Conservation (phyloP, 2,888 invertebrate species). For the Erebia epiphron region DNA sequence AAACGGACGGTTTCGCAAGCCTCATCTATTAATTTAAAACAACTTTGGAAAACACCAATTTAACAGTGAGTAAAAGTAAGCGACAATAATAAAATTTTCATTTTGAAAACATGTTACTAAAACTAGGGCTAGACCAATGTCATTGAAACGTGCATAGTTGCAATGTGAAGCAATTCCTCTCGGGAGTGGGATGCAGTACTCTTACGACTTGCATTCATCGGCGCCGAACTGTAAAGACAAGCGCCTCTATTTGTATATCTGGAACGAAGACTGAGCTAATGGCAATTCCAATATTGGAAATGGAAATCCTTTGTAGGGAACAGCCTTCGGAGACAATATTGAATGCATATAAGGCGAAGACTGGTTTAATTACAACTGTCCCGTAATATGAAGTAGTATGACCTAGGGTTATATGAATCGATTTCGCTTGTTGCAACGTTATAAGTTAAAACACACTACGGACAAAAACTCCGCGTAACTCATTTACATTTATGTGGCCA, state of each 20-base stretch:
- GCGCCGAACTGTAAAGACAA: conserved; percentile 40
- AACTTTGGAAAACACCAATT: too few species aligned
- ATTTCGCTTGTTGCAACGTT: too few species aligned
- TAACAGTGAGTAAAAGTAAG: too few species aligned
- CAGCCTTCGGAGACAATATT: conserved; percentile 13
- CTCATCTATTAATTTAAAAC: too few species aligned
- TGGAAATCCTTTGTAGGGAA: conserved; percentile 24
- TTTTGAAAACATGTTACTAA: neutral
- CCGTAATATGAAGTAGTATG: neutral
- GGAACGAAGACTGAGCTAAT: conserved; percentile 31
- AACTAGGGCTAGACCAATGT: neutral
- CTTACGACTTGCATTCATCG: conserved; percentile 68
- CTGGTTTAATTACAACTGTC: conserved; percentile 5
- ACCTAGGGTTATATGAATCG: too few species aligned
- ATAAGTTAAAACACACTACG: too few species aligned
- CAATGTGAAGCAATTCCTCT: conserved; percentile 40
- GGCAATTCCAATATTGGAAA: conserved; percentile 28
- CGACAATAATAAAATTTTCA: neutral
- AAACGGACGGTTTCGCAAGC: too few species aligned
- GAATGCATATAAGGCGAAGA: conserved; percentile 16
- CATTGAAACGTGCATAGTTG: conserved; percentile 8
- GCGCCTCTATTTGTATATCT: conserved; percentile 25
- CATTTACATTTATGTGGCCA: too few species aligned
- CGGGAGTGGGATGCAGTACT: conserved; percentile 55
- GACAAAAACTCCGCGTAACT: too few species aligned